Evolutionary conservation across 1,140 invertebrate genomes (phyloP), one percentile per base, ranked within the genome.

Genomic region (Scaptodrosophila lebanonensis): DNA sequence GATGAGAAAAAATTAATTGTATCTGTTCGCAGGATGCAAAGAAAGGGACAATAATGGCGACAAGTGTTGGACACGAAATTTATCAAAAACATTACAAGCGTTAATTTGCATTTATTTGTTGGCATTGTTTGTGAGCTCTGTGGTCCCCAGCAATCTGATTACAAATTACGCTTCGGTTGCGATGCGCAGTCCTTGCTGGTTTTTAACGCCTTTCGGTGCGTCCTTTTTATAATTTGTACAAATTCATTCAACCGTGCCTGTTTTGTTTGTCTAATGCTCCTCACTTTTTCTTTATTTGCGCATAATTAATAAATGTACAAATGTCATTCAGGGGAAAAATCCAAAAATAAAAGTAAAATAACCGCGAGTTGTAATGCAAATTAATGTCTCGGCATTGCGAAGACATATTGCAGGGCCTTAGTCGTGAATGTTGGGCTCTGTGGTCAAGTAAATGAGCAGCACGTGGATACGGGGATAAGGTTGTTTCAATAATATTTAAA

Each of bases 31-130:
- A n/a, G 5, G 18, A 33, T 11, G 43, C 50, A 56, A 47, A 42
- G 70, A 51, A 71, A 71, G 43, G 30, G 20, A 36, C 29, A 71
- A 66, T 52, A 52, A 49, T 42, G 38, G 59, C 40, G 54, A 33
- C 61, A 65, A 63, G 62, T 69, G 82, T 82, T 79, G 68, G 82
- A 82, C 82, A 66, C 49, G n/a, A n/a, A n/a, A n/a, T n/a, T n/a
- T n/a, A n/a, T n/a, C n/a, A 53, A 13, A 68, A 66, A 63, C 33
- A 44, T 66, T 43, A 47, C 45, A 56, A 68, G 69, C 56, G 75
- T 82, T 82, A 79, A 82, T 82, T 73, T 77, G 52, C 52, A 66
- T 56, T 79, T 79, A 59, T 73, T 48, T 53, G 33, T 29, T 64
- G 66, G 70, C 64, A 51, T 59, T n/a, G n/a, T 73, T 73, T 52